Conservation (phyloP, 37 sponge, comb jelly and placozoan species). For the Spongia lamella region DNA sequence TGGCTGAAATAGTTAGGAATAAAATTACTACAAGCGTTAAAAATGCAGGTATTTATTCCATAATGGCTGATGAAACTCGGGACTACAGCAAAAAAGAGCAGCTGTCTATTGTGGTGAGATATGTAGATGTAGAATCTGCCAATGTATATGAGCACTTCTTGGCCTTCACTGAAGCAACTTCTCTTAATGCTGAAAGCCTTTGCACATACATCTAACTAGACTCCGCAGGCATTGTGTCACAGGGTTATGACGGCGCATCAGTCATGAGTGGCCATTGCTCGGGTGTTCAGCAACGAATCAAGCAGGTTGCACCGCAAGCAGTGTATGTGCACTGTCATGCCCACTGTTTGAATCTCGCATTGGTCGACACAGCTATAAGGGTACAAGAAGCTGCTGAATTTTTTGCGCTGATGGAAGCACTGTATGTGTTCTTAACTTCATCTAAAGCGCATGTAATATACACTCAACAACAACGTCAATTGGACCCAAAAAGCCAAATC, state of each 20-base stretch:
- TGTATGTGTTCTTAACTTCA: constrained; percentile 49
- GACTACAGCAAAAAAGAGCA: constrained; percentile 64
- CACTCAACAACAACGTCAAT: constrained; percentile 50
- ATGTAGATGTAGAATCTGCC: constrained; percentile 60
- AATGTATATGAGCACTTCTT: constrained; percentile 52
- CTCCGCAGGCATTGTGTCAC: constrained; percentile 62
- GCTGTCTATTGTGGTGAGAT: constrained; percentile 59
- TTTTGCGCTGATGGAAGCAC: constrained; percentile 49
- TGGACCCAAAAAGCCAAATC: constrained; percentile 36
- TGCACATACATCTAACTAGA: constrained; percentile 46
- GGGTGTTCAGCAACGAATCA: no score
- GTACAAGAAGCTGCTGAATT: constrained; percentile 53
- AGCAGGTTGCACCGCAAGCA: no score
- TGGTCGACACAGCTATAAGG: constrained; percentile 54
- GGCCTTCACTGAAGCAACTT: constrained; percentile 41
- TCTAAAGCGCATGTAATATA: constrained; percentile 48
- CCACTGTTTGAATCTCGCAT: constrained; percentile 59
- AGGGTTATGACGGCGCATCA: no score
- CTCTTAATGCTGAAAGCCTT: constrained; percentile 47
- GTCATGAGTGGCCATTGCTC: constrained; percentile 70
- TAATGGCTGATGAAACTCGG: constrained; percentile 72
- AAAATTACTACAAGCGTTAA: constrained; percentile 29
- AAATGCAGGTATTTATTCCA: constrained; percentile 47
- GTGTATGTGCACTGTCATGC: no score
- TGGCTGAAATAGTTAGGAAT: constrained; percentile 51